These are phyloP conservation scores for Aldabrachelys gigantea DNA, from an alignment of 2,113 vertebrate genomes.

Conservation along the genomic window DNA sequence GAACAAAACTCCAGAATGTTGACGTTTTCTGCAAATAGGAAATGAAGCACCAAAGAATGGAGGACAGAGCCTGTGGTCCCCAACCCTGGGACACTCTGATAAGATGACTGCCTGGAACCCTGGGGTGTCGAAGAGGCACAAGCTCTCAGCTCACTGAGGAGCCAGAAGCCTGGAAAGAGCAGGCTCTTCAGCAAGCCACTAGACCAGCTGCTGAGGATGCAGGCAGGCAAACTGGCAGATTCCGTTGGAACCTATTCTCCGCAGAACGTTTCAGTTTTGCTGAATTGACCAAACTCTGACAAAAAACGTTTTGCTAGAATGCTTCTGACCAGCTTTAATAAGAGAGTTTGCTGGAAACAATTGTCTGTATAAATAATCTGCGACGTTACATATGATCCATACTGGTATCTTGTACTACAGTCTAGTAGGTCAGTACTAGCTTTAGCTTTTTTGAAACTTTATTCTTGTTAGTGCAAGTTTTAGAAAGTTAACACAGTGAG, in stretches of 20 bases:
- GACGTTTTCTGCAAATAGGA: background rate
- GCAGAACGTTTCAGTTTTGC: background rate
- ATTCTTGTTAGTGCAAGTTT: background rate
- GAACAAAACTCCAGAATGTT: background rate
- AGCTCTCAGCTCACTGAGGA: background rate
- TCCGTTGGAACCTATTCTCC: background rate
- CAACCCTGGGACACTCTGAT: background rate
- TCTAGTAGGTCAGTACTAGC: background rate
- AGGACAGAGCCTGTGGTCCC: background rate
- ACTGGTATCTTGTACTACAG: background rate
- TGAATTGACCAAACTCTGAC: background rate
- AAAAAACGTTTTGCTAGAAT: background rate
- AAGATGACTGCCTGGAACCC: background rate
- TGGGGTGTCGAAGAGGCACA: background rate
- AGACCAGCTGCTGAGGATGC: background rate
- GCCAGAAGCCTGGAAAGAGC: too few species aligned
- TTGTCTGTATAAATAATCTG: background rate
- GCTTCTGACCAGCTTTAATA: background rate
- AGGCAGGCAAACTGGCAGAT: background rate
- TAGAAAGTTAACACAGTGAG: background rate
- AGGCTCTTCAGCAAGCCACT: too few species aligned
- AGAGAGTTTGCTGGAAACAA: background rate
- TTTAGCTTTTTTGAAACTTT: background rate
- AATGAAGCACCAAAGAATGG: background rate
- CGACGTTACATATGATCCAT: background rate